Base-by-base conservation (phyloP, 1,140 invertebrate genomes). In the Drepana arcuata region DNA sequence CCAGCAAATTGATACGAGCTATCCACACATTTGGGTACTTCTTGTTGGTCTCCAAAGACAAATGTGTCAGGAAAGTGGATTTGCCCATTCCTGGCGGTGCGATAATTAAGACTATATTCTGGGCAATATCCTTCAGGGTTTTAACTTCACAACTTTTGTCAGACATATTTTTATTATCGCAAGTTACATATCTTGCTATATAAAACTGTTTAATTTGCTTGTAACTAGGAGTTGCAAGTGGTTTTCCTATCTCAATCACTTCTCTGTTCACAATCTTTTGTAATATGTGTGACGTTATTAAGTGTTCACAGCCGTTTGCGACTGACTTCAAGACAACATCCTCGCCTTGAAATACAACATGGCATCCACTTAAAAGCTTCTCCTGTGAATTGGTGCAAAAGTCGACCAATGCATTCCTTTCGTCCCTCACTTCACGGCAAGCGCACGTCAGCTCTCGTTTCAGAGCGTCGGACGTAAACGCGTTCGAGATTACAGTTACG, bases 21-120 rank as follows among this genome's bases (percentile, higher is more conserved):
- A 45, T 39, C 35, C 35, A 45, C n/a, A 34, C 6, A 14, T 13
- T 21, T 11, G 15, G 24, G 14, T 34, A 14, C n/a, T 16, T 2
- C 18, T 34, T n/a, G 16, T 41, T 41, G 6, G 38, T 28, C 16
- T 34, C 10, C 1, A 28, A 13, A 3, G 30, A 33, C 23, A 41
- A 28, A 14, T 41, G 13, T n/a, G 38, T 41, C 6, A 41, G 31
- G 1, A 34, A 16, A 15, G 38, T 41, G 7, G 42, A 34, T 12
- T 37, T 39, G 7, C 35, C 42, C 31, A 39, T 45, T 1, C 42
- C 42, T 13, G 35, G 35, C 6, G 15, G 12, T 0, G 24, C 35
- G n/a, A 25, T 24, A 2, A 45, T 12, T 1, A 44, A 4, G 10
- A 33, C 30, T 2, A 34, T 13, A 13, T 3, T 2, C 16, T 31